phyloP scores from a whole-genome alignment of 2,797 vertebrate genomes.

The Synaphobranchus kaupii region DNA sequence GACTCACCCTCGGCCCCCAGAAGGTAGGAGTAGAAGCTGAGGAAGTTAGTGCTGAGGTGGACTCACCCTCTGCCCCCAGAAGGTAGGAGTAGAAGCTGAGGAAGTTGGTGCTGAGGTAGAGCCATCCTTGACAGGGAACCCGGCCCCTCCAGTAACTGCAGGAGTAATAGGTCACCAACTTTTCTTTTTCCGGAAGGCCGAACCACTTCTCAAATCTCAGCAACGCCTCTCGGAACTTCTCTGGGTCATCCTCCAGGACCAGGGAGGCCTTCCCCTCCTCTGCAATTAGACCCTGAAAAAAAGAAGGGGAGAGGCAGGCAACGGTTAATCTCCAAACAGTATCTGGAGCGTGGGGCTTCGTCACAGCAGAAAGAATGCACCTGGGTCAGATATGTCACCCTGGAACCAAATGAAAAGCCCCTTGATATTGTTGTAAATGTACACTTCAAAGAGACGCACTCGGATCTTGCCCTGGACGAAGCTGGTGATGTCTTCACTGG shows the following conservation, averaged over 20 bases:
- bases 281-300: slow-evolving; percentile 88
- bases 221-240: slow-evolving; percentile 91
- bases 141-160: slow-evolving; percentile 98
- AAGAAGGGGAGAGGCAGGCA: neutral
- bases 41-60: too few relatives aligned
- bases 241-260: slow-evolving; percentile 89
- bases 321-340: neutral
- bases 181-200: slow-evolving; percentile 86
- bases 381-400: neutral
- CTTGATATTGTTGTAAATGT: neutral
- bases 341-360: too few relatives aligned
- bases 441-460: slow-evolving; percentile 70
- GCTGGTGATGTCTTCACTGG: slow-evolving; percentile 95
- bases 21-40: too few relatives aligned
- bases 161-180: slow-evolving; percentile 95
- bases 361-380: neutral
- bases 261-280: slow-evolving; percentile 88
- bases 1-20: too few relatives aligned
- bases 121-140: slow-evolving; percentile 96
- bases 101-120: slow-evolving; percentile 98
- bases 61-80: slow-evolving; percentile 91
- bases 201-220: slow-evolving; percentile 95
- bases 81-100: slow-evolving; percentile 97
- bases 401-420: neutral
- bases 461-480: slow-evolving; percentile 98